Base-by-base conservation (phyloP, 2,888 invertebrate genomes). In the Eupithecia pulchellata region DNA sequence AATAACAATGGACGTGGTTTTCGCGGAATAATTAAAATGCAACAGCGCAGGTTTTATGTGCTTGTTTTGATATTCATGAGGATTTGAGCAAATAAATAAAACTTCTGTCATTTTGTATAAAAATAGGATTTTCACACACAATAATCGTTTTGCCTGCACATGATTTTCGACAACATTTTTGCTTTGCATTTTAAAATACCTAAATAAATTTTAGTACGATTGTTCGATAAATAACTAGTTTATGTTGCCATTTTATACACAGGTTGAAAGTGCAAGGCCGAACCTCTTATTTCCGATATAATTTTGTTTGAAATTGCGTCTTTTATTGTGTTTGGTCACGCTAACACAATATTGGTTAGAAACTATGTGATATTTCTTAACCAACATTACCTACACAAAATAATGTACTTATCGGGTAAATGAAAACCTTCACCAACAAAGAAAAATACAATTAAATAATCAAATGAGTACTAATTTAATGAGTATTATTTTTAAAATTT, bases 281-380 rank as follows among this genome's bases (percentile, higher is more conserved):
- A 67, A 66, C 61, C 47, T 66, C 63, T 66, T 55, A 55, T 29
- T 74, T 70, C 69, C 62, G 65, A 73, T 68, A 60, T 58, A 58
- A 67, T 67, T 39, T 65, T 27, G 66, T 72, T 72, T 67, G 64
- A 75, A 73, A 55, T 14, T n/a, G 20, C 14, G 58, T 20, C 52
- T 67, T 73, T 76, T 75, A 75, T 76, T 55, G 74, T 32, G 62
- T 72, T 63, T 75, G 64, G 73, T 75, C 77, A 77, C 77, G 77
- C 47, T 72, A 64, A 64, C 42, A 34, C 34, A 60, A 34, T 20
- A 32, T 34, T 34, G 30, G 58, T 29, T 32, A 3, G 57, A 30
- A 58, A 30, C 58, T 32, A 32, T 58, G 57, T 14, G 29, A 27
- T 57, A n/a, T 58, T 30, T 42, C n/a, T n/a, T 2, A 42, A 13